Conservation (phyloP, 2,113 vertebrate genomes). For the Chionis minor region DNA sequence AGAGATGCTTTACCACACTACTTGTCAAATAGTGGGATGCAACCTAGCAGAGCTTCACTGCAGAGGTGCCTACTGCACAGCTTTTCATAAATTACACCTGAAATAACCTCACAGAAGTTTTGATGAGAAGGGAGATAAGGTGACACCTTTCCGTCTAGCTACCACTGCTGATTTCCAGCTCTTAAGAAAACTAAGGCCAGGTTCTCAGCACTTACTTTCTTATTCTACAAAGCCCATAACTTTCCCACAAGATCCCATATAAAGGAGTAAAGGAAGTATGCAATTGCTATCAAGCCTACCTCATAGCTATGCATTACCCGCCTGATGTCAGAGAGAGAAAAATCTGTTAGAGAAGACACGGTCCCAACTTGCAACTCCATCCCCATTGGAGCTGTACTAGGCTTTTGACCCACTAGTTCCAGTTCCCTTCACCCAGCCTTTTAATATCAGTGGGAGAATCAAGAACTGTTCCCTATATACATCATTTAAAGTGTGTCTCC, state of each 20-base stretch:
- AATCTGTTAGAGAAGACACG: neutral
- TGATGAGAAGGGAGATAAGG: neutral
- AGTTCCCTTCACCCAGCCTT: neutral
- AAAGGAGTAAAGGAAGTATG: neutral
- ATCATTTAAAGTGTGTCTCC: neutral
- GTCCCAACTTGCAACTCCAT: neutral
- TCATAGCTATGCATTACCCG: neutral
- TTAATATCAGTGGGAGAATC: neutral
- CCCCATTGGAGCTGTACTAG: neutral
- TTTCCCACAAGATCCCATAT: neutral
- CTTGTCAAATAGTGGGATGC: neutral
- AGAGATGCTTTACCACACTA: neutral
- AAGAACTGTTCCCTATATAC: neutral
- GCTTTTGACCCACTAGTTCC: neutral
- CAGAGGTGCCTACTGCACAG: neutral
- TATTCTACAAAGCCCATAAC: neutral
- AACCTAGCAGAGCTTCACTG: neutral
- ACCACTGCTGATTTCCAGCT: neutral
- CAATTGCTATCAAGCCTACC: neutral
- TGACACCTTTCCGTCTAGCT: neutral
- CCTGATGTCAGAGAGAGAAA: neutral
- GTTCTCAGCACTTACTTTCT: neutral
- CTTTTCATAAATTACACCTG: neutral
- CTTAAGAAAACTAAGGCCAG: neutral
- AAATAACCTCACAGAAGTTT: neutral